Base-by-base conservation (phyloP, 1,140 invertebrate genomes). In the Dendroctonus ponderosae region DNA sequence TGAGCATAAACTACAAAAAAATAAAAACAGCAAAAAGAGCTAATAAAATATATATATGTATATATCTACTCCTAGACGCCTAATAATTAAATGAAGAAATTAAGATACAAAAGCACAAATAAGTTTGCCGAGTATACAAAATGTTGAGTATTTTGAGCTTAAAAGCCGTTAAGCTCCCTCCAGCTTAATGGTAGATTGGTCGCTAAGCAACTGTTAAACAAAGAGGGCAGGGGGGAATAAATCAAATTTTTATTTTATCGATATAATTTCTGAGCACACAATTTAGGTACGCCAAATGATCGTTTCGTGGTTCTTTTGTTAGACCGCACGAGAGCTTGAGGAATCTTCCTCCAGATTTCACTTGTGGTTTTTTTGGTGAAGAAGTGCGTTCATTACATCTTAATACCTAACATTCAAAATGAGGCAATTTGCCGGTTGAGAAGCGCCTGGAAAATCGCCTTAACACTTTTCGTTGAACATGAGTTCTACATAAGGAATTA, bases 401-500 rank as follows among this genome's bases (percentile, higher is more conserved):
- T 46, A 46, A 46, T 11, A 46, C 8, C 8, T 1, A 2, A 12
- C 12, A 46, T 46, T 46, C 2, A 11, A 9, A 46, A 46, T 46
- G 12, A 46, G 12, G 43, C 8, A 52, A 15, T 52, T 52, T 52
- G 11, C 43, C 43, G 50, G 26, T 46, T 12, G 44, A 52, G 15
- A 52, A 52, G 26, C 8, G 50, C 3, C 3, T 9, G 8, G 43
- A 41, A 57, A 11, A 38, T 8, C 38, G 26, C 49, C 37, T 48
- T 39, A 3, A 9, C 40, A n/a, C 9, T 43, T 43, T 59, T 59
- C 14, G 7, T 62, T 26, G 5, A 56, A 61, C n/a, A 73, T 73
- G 72, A 68, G 59, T 48, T 54, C 68, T 43, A 64, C 66, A 59
- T 62, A 57, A 15, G 42, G 46, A 74, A 76, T 70, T 71, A 76